Evolutionary conservation across 2,797 vertebrate genomes (phyloP), one percentile per base, ranked within the genome.

Genomic region (Tiaroga cobitis): DNA sequence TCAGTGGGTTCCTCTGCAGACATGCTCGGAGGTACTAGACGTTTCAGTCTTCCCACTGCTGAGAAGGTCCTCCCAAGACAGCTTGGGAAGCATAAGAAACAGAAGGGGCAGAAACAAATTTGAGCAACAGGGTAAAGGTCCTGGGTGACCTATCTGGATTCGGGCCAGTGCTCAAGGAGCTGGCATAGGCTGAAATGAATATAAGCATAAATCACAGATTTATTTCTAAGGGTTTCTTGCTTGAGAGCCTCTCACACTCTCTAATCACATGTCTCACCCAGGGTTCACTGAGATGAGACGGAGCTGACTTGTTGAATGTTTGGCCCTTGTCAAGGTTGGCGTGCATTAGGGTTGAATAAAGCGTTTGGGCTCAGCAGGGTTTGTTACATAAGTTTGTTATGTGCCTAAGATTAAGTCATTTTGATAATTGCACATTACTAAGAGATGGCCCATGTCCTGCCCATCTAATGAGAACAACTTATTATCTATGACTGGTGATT

Each of bases 121-220:
- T 21, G 56, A 54, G 68, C 59, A 67, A 19, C 69, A 5, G 24
- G 37, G 61, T 8, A 15, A 29, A 15, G 46, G 8, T 59, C 51
- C 67, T 80, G 24, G 16, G n/a, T 80, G 70, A 56, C 34, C n/a
- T 26, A 68, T 80, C 41, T 85, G 75, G 84, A 73, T 59, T 18
- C 13, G 13, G 41, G 74, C 87, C 87, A 88, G 82, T 46, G 46
- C 73, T 54, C 37, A 56, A 67, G 68, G 72, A 86, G 68, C 41
- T 69, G 43, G 41, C 80, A 56, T 80, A 49, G 51, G 24, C 82
- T 88, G 70, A 87, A 88, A 89, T 80, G 74, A 89, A 88, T 84
- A 80, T 29, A 26, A 9, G 72, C 29, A 46, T 82, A 81, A 86
- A 86, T 81, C 74, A 75, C 3, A 8, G 4, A 46, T 18, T 51